Evolutionary conservation across 2,888 invertebrate genomes (phyloP).

Genomic region (Ophion ellenae): DNA sequence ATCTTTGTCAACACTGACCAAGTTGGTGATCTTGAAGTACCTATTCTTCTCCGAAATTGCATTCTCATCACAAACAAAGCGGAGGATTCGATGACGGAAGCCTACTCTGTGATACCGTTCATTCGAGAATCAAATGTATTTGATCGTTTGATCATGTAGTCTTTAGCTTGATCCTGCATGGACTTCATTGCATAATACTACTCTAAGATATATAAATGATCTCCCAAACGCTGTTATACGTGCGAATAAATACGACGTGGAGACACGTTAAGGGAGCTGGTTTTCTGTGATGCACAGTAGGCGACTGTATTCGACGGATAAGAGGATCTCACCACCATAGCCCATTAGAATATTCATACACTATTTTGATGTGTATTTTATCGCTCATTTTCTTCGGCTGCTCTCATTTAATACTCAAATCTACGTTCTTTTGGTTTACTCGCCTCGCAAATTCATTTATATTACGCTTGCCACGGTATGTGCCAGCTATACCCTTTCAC

Average conservation of each 20-base stretch:
- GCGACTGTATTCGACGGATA: no score
- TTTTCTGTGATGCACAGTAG: no score
- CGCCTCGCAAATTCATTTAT: not conserved
- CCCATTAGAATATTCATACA: no score
- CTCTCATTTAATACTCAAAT: not conserved
- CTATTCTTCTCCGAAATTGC: conserved; percentile 1
- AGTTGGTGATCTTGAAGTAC: not conserved
- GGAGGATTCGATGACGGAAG: not conserved
- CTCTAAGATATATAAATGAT: no score
- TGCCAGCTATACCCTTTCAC: conserved; percentile 5
- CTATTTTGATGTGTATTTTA: no score
- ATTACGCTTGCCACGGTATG: not conserved
- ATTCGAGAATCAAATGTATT: not conserved
- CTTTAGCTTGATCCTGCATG: not conserved
- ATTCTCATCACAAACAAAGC: not conserved
- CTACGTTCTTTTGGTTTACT: not conserved
- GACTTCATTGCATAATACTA: not conserved
- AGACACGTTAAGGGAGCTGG: no score
- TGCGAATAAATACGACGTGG: no score
- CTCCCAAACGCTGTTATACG: no score
- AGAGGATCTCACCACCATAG: no score
- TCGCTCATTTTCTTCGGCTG: not conserved
- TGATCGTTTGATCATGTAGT: not conserved
- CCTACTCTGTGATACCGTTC: not conserved
- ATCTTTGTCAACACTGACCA: conserved; percentile 12